Base-by-base conservation (phyloP, 2,797 vertebrate species). In the Okamejei kenojei region DNA sequence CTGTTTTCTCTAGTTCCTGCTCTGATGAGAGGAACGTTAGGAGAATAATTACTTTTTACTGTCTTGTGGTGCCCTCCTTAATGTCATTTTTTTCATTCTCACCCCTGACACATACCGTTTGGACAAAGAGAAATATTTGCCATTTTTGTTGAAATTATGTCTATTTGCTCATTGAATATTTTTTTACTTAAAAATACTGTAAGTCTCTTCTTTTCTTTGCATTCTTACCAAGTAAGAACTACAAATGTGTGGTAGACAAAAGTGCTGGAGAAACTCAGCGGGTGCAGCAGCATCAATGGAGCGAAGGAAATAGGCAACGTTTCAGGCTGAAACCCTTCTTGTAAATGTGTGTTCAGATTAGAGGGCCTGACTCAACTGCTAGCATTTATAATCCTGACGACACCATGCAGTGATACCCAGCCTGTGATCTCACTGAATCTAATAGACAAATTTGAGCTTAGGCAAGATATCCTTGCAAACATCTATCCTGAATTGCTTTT, bases 111-210 rank as follows among this genome's bases (percentile, higher is more conserved):
- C 76, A 78, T 17, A 78, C 77, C n/a, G 15, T 35, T 35, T 19
- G 13, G 77, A 35, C 32, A 35, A 78, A 35, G 19, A 73, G 71
- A 73, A 73, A 77, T 32, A 13, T 1, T 10, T 88, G 32, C 29
- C 29, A 88, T 32, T 88, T n/a, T 65, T 61, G 15, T 88, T 88
- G 15, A 88, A 88, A 9, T 88, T 88, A 65, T 88, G 63, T 32
- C 58, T 86, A 63, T 86, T 61, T 86, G 26, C 58, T 86, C 11
- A n/a, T 6, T 86, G 54, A 63, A 1, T 86, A n/a, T 84, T 84
- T 58, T 84, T 82, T 61, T 15, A 84, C 10, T 84, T n/a, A 84
- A 82, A 15, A 17, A 29, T 63, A 63, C 10, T n/a, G 11, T 61
- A 86, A 17, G 54, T 63, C n/a, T 9, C 19, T 63, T 88, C 65